Conservation (phyloP, 2,113 vertebrate species). For the Rhinopomastus cyanomelas region DNA sequence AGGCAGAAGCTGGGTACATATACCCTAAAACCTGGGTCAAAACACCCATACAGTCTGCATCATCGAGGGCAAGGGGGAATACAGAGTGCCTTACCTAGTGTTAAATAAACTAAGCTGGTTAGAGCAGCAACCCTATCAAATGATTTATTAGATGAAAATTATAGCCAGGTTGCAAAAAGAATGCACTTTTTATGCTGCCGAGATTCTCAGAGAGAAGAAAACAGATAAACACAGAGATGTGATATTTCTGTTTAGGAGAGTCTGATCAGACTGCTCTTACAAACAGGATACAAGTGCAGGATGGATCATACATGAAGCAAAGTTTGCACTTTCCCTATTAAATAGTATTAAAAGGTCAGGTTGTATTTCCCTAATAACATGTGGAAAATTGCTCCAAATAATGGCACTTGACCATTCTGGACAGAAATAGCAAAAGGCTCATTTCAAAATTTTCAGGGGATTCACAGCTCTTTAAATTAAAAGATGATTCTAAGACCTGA, state of each 20-base stretch:
- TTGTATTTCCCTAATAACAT: not conserved
- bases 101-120: not conserved
- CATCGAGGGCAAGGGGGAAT: not conserved
- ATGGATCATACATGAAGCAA: not conserved
- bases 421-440: not conserved
- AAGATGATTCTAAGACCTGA: conserved; percentile 37
- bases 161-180: not conserved
- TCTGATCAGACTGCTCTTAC: not conserved
- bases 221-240: accelerated
- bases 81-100: not conserved
- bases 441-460: not conserved
- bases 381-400: not conserved
- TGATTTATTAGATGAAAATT: conserved; percentile 34
- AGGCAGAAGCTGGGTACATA: not conserved
- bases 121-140: not conserved
- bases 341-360: not conserved
- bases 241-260: not conserved
- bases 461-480: conserved; percentile 5
- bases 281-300: not conserved
- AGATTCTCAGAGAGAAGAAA: not conserved
- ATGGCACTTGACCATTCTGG: not conserved
- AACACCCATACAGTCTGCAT: not conserved
- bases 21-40: not conserved
- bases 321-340: not conserved
- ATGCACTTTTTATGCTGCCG: not conserved